These are phyloP conservation scores for Tachysurus vachellii DNA, from an alignment of 2,113 vertebrate genomes.

Conservation along the genomic window DNA sequence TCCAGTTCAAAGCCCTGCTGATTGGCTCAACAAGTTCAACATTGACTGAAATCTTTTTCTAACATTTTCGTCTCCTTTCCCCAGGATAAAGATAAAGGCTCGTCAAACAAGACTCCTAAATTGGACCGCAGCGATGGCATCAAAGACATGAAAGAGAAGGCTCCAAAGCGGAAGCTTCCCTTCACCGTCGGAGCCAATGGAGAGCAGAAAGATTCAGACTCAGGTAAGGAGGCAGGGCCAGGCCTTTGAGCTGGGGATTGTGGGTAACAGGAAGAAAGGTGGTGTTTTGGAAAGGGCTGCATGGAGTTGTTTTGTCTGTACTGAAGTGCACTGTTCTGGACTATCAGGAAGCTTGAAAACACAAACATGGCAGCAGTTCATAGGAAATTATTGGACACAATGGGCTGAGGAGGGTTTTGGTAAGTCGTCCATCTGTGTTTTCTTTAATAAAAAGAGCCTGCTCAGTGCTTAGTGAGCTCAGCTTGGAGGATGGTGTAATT, in stretches of 20 bases:
- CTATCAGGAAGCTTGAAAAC: conserved; percentile 38
- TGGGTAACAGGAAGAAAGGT: conserved; percentile 47
- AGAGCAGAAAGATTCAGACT: conserved; percentile 99
- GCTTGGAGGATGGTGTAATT: conserved; percentile 55
- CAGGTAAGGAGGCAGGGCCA: conserved; percentile 74
- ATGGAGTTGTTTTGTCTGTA: conserved; percentile 34
- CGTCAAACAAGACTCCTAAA: conserved; percentile 98
- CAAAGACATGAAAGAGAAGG: conserved; percentile 98
- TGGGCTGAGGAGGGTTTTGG: conserved; percentile 58
- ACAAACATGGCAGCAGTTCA: conserved; percentile 54
- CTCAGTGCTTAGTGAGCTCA: conserved; percentile 58
- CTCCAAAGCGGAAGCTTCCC: conserved; percentile 94
- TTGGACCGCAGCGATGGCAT: conserved; percentile 94
- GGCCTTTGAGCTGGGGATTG: background rate
- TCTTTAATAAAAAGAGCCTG: conserved; percentile 60
- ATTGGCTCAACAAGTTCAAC: background rate
- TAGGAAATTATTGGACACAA: conserved; percentile 49
- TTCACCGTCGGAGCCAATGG: conserved; percentile 98
- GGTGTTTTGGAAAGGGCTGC: conserved; percentile 34
- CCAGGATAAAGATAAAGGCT: conserved; percentile 98
- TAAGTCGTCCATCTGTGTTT: conserved; percentile 59
- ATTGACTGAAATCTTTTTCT: background rate
- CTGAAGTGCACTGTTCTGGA: conserved; percentile 28
- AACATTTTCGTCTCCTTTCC: conserved; percentile 47
- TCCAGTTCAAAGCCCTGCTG: background rate